Conservation (phyloP, 2,888 invertebrate genomes). For the Andrena bicolor region DNA sequence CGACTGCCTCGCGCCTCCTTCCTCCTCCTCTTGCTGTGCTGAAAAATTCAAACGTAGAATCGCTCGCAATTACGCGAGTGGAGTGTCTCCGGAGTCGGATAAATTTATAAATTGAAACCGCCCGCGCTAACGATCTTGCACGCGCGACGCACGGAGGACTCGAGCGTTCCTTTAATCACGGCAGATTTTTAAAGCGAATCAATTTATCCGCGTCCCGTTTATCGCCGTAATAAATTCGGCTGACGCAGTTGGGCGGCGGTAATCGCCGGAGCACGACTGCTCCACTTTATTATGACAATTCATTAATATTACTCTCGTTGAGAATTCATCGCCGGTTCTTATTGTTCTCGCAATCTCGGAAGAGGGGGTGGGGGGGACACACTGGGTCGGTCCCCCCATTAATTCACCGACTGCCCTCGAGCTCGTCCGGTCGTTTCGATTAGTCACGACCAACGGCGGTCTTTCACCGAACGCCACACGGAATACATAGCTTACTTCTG, state of each 20-base stretch:
- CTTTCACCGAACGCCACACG: neutral
- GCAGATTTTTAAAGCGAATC: neutral
- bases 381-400: slow-evolving; percentile 8
- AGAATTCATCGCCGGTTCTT: slow-evolving; percentile 24
- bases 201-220: neutral
- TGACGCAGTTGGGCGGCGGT: neutral
- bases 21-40: neutral
- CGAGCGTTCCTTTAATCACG: slow-evolving; percentile 20
- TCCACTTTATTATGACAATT: slow-evolving; percentile 28
- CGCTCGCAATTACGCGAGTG: slow-evolving; percentile 7
- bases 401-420: slow-evolving; percentile 4
- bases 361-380: neutral
- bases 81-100: neutral
- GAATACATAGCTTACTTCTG: neutral
- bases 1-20: neutral
- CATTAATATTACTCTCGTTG: slow-evolving; percentile 14
- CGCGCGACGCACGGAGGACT: neutral
- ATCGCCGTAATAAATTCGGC: slow-evolving; percentile 18
- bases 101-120: neutral
- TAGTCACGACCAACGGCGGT: slow-evolving; percentile 21
- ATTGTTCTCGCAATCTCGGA: neutral
- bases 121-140: neutral
- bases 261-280: neutral
- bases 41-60: slow-evolving; percentile 23
- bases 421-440: slow-evolving; percentile 22